Conservation (phyloP, 2,797 vertebrate genomes). For the Valencia hispanica region DNA sequence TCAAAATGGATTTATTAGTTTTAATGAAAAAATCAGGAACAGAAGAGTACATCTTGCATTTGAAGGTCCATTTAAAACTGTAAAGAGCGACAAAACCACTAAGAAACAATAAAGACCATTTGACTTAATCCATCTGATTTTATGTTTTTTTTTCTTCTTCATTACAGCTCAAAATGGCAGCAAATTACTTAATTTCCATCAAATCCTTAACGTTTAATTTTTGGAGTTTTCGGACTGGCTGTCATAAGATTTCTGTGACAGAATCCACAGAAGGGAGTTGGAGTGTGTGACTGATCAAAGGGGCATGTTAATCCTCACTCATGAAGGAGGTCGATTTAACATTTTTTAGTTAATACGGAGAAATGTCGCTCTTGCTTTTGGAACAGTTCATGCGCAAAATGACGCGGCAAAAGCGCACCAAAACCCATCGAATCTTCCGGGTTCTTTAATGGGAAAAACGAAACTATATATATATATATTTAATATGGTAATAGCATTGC, state of each 20-base stretch:
- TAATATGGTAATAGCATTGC: not conserved
- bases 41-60: constrained; percentile 8
- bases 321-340: constrained; percentile 64
- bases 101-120: constrained; percentile 80
- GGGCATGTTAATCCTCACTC: constrained; percentile 69
- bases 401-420: not conserved
- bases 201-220: not conserved
- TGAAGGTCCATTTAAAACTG: not conserved
- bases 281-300: constrained; percentile 62
- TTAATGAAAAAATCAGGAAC: constrained; percentile 41
- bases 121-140: constrained; percentile 66
- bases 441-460: not conserved
- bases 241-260: not conserved
- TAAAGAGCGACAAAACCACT: constrained; percentile 47
- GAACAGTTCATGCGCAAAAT: not conserved
- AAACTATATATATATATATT: no score
- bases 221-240: not conserved
- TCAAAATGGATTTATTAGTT: constrained; percentile 59
- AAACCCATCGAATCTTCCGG: not conserved
- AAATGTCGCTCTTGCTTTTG: constrained; percentile 12
- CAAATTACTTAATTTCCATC: not conserved
- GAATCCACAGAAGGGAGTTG: constrained; percentile 13
- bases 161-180: not conserved
- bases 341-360: constrained; percentile 34
- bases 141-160: constrained; percentile 10